Percentiles rank a stretch among this genome's conserved stretches.
These are phyloP conservation scores for Sturnira hondurensis DNA, from an alignment of 2,113 vertebrate species.

Conservation along the genomic window DNA sequence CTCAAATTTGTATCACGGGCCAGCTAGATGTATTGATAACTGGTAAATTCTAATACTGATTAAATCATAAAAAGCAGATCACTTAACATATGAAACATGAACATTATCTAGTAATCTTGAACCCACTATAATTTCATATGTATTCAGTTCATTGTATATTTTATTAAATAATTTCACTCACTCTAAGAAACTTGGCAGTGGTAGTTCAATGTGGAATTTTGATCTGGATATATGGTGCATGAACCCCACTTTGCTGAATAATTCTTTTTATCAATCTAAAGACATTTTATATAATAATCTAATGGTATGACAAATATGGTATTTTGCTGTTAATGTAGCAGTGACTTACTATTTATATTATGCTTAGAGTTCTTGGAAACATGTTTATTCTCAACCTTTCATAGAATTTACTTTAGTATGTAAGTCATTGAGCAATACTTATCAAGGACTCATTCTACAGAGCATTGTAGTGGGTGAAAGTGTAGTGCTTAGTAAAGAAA, in stretches of 20 bases:
- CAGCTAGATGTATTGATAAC: background rate
- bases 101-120: background rate
- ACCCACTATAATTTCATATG: background rate
- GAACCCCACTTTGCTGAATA: background rate
- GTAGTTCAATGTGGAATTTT: background rate
- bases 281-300: background rate
- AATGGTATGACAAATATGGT: background rate
- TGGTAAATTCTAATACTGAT: background rate
- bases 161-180: background rate
- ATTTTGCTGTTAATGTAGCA: background rate
- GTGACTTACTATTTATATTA: background rate
- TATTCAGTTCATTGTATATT: background rate
- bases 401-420: background rate
- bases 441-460: fast-evolving
- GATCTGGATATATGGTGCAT: background rate
- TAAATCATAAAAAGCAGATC: background rate
- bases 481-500: background rate
- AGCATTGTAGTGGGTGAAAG: background rate
- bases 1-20: background rate
- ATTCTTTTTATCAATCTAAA: background rate
- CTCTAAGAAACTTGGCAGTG: background rate
- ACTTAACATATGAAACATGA: background rate
- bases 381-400: background rate
- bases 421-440: background rate
- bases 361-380: background rate